Evolutionary conservation across 2,888 invertebrate genomes (phyloP).

Genomic region (Polyommatus icarus): DNA sequence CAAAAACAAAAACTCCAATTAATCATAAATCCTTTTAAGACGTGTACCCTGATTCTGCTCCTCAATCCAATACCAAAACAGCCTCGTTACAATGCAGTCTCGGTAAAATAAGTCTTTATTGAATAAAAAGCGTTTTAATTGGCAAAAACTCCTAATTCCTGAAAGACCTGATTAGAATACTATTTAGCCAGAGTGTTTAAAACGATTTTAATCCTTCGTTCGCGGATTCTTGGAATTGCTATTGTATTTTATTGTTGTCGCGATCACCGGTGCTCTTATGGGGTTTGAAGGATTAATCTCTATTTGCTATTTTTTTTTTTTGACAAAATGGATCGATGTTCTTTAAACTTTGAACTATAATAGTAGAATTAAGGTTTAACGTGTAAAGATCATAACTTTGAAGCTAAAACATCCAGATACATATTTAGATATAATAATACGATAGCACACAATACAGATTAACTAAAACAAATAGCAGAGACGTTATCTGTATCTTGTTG

Average conservation of each 20-base stretch:
- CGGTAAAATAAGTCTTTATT: background rate
- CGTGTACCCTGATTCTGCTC: background rate
- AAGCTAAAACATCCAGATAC: background rate
- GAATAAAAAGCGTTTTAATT: background rate
- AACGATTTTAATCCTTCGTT: too few relatives aligned
- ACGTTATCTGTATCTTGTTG: background rate
- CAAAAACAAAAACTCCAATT: background rate
- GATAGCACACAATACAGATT: background rate
- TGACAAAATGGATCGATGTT: background rate
- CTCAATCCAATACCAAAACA: background rate
- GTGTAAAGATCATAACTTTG: background rate
- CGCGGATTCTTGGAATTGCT: too few relatives aligned
- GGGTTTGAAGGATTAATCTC: too few relatives aligned
- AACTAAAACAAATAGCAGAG: conserved; percentile 10
- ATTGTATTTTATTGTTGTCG: too few relatives aligned
- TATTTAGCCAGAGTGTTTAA: too few relatives aligned
- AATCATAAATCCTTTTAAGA: conserved; percentile 5
- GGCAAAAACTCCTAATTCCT: too few relatives aligned
- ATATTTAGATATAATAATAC: background rate
- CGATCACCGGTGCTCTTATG: too few relatives aligned
- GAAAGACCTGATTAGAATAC: too few relatives aligned
- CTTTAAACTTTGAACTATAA: background rate
- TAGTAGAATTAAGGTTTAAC: background rate
- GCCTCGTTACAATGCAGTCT: background rate
- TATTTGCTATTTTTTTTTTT: too few relatives aligned